These are phyloP conservation scores for Ammodytes marinus DNA, from an alignment of 2,113 vertebrate species.

Conservation along the genomic window DNA sequence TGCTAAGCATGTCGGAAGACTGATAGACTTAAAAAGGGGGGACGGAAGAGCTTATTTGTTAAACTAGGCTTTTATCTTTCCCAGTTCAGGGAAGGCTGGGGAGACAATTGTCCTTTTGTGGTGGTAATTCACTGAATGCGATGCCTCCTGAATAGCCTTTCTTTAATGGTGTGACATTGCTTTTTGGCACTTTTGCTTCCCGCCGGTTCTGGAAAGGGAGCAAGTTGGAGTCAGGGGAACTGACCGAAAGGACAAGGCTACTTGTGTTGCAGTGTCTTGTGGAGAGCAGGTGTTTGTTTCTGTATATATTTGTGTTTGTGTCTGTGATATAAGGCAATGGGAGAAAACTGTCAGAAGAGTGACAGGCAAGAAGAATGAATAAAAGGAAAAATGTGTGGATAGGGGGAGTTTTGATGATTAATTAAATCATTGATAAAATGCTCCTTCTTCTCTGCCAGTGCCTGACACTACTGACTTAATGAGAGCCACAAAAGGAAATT, in stretches of 20 bases:
- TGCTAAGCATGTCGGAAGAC: constrained; percentile 53
- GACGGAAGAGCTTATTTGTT: constrained; percentile 68
- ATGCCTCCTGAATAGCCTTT: constrained; percentile 55
- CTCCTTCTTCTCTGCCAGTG: constrained; percentile 39
- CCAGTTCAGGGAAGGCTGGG: constrained; percentile 48
- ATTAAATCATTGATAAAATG: constrained; percentile 78
- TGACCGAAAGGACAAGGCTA: constrained; percentile 68
- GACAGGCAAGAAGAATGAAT: constrained; percentile 43
- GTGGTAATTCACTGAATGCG: constrained; percentile 55
- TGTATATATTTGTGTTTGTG: constrained; percentile 23
- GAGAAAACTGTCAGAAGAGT: constrained; percentile 21
- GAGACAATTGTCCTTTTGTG: constrained; percentile 77
- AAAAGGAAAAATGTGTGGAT: constrained; percentile 34
- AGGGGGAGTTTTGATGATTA: constrained; percentile 73
- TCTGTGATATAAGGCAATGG: constrained; percentile 19
- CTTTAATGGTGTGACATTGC: constrained; percentile 66
- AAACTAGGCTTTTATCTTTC: constrained; percentile 64
- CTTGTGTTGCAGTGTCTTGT: constrained; percentile 70
- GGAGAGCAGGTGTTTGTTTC: constrained; percentile 67
- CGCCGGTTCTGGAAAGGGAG: constrained; percentile 45
- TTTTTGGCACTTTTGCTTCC: constrained; percentile 71
- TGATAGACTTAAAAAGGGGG: constrained; percentile 55
- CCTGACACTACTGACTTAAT: constrained; percentile 66
- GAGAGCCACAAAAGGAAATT: constrained; percentile 58
- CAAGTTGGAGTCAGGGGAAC: constrained; percentile 73